Evolutionary conservation across 30 jellyfish, hydroid and myxozoan genomes (phyloP).

Genomic region (Pelagia noctiluca): DNA sequence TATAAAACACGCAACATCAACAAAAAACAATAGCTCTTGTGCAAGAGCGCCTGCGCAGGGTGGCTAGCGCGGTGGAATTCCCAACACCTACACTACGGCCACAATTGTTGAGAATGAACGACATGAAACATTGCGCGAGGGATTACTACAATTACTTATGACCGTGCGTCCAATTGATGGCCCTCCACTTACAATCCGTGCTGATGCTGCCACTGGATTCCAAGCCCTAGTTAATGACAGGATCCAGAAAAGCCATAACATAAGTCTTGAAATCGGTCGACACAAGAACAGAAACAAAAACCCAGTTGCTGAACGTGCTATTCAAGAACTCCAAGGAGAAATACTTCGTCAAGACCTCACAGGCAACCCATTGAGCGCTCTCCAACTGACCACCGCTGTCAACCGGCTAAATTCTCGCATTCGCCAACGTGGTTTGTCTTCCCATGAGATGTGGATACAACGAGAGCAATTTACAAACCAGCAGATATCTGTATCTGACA

Average conservation of each 20-base stretch:
- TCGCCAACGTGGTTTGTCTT: no score
- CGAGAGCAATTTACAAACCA: no score
- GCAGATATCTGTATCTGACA: no score
- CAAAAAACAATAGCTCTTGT: no score
- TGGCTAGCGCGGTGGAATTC: no score
- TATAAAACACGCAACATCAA: no score
- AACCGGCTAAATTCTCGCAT: no score
- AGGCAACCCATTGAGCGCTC: not conserved
- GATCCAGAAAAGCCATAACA: constrained; percentile 3
- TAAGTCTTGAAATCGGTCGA: constrained; percentile 42
- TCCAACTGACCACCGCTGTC: constrained; percentile 37
- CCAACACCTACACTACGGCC: constrained; percentile 50
- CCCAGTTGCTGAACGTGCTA: constrained; percentile 69
- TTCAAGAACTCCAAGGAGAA: constrained; percentile 49
- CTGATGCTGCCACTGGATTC: constrained; percentile 66
- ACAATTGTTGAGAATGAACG: not conserved
- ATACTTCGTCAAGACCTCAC: constrained; percentile 39
- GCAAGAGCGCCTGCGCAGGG: no score
- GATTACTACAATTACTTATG: constrained; percentile 1
- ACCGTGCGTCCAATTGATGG: constrained; percentile 29
- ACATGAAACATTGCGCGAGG: constrained; percentile 41
- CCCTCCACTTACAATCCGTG: constrained; percentile 31
- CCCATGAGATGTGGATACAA: no score
- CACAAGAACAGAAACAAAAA: constrained; percentile 37
- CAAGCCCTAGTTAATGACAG: constrained; percentile 6